Conservation (phyloP, 2,797 vertebrate genomes). For the Rhincodon typus region DNA sequence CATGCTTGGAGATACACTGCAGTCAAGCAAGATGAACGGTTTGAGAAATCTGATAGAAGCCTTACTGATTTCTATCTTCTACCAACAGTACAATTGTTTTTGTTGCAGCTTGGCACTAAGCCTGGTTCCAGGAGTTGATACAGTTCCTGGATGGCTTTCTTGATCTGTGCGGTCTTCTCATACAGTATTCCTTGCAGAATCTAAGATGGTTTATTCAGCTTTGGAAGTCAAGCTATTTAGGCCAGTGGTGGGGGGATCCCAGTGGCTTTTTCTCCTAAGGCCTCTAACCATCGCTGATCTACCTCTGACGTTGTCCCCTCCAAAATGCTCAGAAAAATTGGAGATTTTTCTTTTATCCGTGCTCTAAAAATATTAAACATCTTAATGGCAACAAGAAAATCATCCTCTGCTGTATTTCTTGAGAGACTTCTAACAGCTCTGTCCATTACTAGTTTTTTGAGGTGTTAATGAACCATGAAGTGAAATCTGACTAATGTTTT, state of each 20-base stretch:
- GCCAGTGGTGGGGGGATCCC: neutral
- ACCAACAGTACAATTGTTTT: neutral
- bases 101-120: neutral
- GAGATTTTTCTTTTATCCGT: neutral
- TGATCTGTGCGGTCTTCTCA: neutral
- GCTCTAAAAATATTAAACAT: neutral
- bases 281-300: neutral
- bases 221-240: neutral
- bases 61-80: neutral
- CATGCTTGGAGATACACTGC: neutral
- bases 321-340: neutral
- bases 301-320: neutral
- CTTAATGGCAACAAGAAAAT: neutral
- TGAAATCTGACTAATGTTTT: neutral
- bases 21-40: neutral
- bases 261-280: neutral
- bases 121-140: no score
- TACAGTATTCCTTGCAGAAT: neutral
- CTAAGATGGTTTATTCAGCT: neutral
- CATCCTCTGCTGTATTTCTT: neutral
- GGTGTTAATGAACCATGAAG: neutral
- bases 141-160: neutral
- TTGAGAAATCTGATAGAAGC: neutral
- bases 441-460: neutral
- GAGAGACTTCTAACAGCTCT: no score